Conservation (phyloP, 1,140 invertebrate genomes). For the Trichonephila clavipes region DNA sequence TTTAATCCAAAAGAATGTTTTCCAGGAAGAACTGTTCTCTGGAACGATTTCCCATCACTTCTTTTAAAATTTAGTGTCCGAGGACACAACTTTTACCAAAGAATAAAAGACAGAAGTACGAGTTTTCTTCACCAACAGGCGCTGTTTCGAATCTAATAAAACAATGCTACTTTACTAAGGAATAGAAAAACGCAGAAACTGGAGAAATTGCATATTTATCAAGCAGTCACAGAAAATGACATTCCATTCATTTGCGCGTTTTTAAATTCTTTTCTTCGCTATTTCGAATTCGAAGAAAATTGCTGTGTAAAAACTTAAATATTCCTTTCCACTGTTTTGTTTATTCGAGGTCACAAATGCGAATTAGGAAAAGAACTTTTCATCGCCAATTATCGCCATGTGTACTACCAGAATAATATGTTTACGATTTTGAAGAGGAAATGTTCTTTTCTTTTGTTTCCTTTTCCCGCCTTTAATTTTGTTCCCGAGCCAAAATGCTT, state of each 20-base stretch:
- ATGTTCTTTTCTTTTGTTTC: background rate
- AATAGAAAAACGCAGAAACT: background rate
- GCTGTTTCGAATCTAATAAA: background rate
- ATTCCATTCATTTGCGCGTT: background rate
- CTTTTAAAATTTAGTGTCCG: background rate
- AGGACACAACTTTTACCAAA: background rate
- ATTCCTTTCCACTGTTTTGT: background rate
- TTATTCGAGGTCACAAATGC: background rate
- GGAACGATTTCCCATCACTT: background rate
- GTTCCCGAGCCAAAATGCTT: background rate
- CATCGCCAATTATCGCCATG: background rate
- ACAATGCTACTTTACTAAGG: background rate
- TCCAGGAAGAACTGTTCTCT: background rate
- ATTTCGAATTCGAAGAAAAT: background rate
- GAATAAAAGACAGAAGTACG: background rate
- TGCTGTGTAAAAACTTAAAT: background rate
- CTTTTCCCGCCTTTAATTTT: background rate
- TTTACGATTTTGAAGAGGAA: slow-evolving; percentile 6
- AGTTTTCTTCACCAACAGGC: background rate
- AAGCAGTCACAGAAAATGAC: background rate
- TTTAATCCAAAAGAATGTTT: background rate
- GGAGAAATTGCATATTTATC: slow-evolving; percentile 14
- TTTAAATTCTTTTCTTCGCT: background rate
- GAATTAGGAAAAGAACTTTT: background rate
- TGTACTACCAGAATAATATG: background rate